Percentiles rank a stretch among this genome's conserved stretches.
These are phyloP conservation scores for Dipus sagitta DNA, from an alignment of 2,797 vertebrate species.

Conservation along the genomic window DNA sequence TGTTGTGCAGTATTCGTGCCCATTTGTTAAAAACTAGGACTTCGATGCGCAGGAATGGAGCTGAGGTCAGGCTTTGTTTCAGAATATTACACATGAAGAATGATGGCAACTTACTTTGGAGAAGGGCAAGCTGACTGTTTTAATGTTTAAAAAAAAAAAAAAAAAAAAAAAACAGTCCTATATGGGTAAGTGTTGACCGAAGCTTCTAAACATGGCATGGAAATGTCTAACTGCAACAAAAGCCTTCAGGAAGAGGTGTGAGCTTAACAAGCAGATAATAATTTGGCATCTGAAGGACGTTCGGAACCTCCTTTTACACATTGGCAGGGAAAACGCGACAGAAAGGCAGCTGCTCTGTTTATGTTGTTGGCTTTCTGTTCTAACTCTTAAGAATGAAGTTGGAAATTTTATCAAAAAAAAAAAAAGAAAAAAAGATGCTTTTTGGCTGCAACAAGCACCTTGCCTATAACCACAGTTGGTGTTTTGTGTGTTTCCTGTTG, in stretches of 20 bases:
- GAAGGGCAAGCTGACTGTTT: not conserved
- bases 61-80: not conserved
- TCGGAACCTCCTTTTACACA: not conserved
- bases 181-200: not conserved
- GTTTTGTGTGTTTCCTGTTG: conserved; percentile 57
- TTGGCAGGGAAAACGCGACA: not conserved
- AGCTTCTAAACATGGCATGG: not conserved
- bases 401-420: not conserved
- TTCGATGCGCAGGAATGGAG: not conserved
- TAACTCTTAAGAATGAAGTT: not conserved
- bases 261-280: not conserved
- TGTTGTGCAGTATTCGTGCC: not conserved
- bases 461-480: not conserved
- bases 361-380: not conserved
- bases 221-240: not conserved
- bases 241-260: not conserved
- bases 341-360: not conserved
- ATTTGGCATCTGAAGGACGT: not conserved
- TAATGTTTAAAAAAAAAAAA: not conserved
- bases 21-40: not conserved
- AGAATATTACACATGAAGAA: not conserved
- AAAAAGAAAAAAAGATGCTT: not conserved
- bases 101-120: not conserved
- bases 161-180: not conserved
- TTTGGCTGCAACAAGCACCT: not conserved